These are phyloP conservation scores for Euthynnus affinis DNA, from an alignment of 2,797 vertebrate genomes.

Conservation along the genomic window DNA sequence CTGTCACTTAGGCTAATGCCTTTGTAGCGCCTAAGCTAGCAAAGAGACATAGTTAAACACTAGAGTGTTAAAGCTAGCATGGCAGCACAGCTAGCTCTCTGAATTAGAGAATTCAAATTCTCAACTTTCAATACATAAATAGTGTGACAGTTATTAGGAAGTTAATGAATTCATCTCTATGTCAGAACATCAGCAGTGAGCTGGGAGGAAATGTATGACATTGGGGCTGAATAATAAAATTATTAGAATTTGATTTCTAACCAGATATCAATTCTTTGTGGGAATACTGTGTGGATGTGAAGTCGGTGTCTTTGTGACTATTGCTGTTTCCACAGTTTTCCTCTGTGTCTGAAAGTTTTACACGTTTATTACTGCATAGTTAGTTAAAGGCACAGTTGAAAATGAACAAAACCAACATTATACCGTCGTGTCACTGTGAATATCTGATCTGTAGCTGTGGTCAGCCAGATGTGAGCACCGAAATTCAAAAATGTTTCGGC, in stretches of 20 bases:
- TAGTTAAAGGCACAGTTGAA: not conserved
- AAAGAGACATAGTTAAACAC: not conserved
- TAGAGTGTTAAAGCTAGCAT: not conserved
- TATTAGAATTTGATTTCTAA: not conserved
- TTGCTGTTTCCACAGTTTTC: no score
- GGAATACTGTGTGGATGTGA: not conserved
- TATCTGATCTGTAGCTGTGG: not conserved
- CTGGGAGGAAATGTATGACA: not conserved
- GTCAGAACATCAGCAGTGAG: not conserved
- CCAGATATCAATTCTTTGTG: not conserved
- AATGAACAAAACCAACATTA: not conserved
- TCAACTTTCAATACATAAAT: not conserved
- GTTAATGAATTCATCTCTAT: not conserved
- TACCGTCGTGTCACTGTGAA: not conserved
- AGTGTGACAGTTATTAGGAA: not conserved
- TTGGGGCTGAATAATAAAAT: not conserved
- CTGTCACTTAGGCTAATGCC: not conserved
- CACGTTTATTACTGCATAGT: not conserved
- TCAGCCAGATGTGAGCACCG: not conserved
- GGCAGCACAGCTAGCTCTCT: not conserved
- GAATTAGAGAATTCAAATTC: no score
- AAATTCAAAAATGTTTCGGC: not conserved
- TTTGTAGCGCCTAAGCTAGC: not conserved
- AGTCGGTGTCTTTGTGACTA: not conserved
- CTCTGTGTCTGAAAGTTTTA: not conserved